Base-by-base conservation (phyloP, 2,888 invertebrate genomes). In the Fabriciana adippe region DNA sequence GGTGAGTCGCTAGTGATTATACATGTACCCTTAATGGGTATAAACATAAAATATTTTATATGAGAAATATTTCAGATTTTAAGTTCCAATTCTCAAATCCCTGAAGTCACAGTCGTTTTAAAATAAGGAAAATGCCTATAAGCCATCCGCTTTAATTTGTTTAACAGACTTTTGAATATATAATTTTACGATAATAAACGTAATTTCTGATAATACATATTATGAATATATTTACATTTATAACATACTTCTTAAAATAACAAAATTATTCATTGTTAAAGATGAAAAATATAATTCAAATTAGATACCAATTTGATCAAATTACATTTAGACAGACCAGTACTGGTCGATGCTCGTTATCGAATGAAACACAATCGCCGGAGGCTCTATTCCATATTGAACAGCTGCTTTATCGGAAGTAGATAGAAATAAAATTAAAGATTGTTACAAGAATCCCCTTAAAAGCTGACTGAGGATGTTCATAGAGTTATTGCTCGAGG, bases 341-440 rank as follows among this genome's bases (percentile, higher is more conserved):
- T 26, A 13, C 61, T 16, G 51, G 45, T 26, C 50, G 35, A 47
- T 77, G 77, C 79, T 81, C 80, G 82, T 81, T 85, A 86, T 83
- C 79, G 79, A 77, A 72, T 77, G 79, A 81, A 85, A 81, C 74
- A 83, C 81, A 81, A 85, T 84, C 78, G 76, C 70, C 70, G 63
- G 72, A 74, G 82, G 68, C 81, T 77, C 74, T 74, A 74, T 76
- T 82, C 78, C 78, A 79, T 78, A 73, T 74, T 77, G 76, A 78
- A 75, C 73, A 62, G 61, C 56, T 41, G 11, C 35, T 63, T 67
- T 56, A 62, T 53, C 60, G 16, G 50, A 26, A 35, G 4, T 61
- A 50, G 50, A 51, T 51, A 61, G 60, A 61, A 61, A 50, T 61
- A 35, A 51, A 61, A 61, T 61, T 51, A 61, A 61, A 61, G 60